Evolutionary conservation across 1,140 invertebrate species (phyloP), one percentile per base, ranked within the genome.

Genomic region (Lamellibrachia luymesi): DNA sequence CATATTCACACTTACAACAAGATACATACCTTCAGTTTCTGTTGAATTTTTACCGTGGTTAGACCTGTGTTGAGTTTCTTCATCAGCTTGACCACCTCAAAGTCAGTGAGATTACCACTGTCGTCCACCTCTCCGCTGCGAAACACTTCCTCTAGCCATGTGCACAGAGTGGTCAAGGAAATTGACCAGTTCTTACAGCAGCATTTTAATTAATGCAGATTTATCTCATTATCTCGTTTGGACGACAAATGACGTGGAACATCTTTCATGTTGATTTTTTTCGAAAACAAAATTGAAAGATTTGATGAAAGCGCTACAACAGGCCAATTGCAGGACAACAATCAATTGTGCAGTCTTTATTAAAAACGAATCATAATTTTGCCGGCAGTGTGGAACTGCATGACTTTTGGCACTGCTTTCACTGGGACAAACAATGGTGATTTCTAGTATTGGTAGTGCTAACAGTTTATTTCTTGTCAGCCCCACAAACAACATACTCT

Each of bases 61-160:
- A 97, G 95, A 92, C 97, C 96, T 91, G 94, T 95, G 94, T 97
- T 97, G 27, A 97, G 95, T 92, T 96, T 96, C 90, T 96, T 96
- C 95, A 97, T 97, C 49, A 97, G 95, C 51, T 95, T 95, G 51
- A 97, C 96, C 5, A 97, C 97, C 92, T 97, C 96, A 50, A 95
- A 95, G 94, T 97, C 97, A 93, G 97, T 96, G 38, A 97, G 94
- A 90, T 95, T 94, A n/a, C 97, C 97, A 91, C 95, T 95, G 13
- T 96, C 94, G 50, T 97, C 96, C 10, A 95, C 95, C 92, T 97
- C 96, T 5, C 97, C 97, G 90, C 96, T 95, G 93, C 97, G 95
- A 94, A 97, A 97, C 94, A 97, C 96, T 92, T 97, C 96, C 94
- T 95, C 94, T 91, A 97, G 95, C 97, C 97, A 97, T 51, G 50